These are phyloP conservation scores for Drosophila gaucha DNA, from an alignment of 2,888 invertebrate species.

Conservation along the genomic window DNA sequence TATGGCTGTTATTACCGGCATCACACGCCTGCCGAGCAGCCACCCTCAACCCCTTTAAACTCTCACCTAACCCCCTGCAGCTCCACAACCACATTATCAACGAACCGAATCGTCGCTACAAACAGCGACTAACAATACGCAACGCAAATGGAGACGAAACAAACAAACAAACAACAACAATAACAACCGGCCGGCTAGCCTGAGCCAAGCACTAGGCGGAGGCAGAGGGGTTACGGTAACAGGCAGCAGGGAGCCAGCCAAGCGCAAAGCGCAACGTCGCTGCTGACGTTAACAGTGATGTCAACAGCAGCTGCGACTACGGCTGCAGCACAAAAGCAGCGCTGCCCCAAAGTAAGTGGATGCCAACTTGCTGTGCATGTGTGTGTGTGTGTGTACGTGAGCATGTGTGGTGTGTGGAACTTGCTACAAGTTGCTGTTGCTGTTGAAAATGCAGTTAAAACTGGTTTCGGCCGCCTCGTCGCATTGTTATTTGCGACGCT, in stretches of 20 bases:
- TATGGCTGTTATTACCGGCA: conserved; percentile 68
- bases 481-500: conserved; percentile 48
- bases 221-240: background rate
- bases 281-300: conserved; percentile 32
- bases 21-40: conserved; percentile 20
- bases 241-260: conserved; percentile 42
- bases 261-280: conserved; percentile 55
- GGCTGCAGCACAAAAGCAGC: conserved; percentile 6
- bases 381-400: background rate
- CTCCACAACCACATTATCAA: conserved; percentile 44
- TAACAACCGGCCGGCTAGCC: conserved; percentile 70
- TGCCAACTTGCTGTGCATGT: conserved; percentile 18
- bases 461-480: conserved; percentile 57
- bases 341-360: conserved; percentile 29
- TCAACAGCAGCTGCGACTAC: conserved; percentile 28
- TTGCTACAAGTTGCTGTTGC: conserved; percentile 41
- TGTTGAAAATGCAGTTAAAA: conserved; percentile 65
- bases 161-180: conserved; percentile 34
- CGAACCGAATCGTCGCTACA: conserved; percentile 54
- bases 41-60: background rate
- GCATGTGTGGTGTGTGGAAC: conserved; percentile 24
- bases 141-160: conserved; percentile 42
- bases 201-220: background rate
- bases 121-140: conserved; percentile 24
- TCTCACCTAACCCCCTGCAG: background rate